phyloP scores from a whole-genome alignment of 2,113 vertebrate genomes.

The Thalassoma bifasciatum region DNA sequence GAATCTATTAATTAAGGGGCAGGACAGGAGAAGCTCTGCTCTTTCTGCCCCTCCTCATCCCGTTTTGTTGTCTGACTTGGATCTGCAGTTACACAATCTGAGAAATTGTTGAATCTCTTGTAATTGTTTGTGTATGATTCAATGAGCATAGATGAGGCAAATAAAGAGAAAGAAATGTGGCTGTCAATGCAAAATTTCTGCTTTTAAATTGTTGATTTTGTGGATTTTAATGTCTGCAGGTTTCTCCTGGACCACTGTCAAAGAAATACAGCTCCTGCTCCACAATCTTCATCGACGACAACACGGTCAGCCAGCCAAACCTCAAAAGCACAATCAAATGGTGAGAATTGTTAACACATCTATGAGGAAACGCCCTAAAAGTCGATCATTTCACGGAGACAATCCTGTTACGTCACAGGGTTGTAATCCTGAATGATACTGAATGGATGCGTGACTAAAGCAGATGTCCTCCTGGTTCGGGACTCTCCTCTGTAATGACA shows the following conservation, averaged over 20 bases:
- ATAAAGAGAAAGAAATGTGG: too few relatives aligned
- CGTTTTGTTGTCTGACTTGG: too few relatives aligned
- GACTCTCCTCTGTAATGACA: conserved; percentile 5
- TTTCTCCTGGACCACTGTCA: conserved; percentile 91
- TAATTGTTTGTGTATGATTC: too few relatives aligned
- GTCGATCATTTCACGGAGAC: conserved; percentile 17
- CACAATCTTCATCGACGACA: conserved; percentile 98
- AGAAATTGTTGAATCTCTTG: too few relatives aligned
- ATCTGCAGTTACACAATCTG: too few relatives aligned
- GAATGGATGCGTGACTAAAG: conserved; percentile 21
- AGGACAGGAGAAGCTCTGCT: too few relatives aligned
- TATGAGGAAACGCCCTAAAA: not conserved
- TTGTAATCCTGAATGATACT: conserved; percentile 48
- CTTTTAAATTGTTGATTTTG: not conserved
- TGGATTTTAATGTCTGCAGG: conserved; percentile 74
- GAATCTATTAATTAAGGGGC: too few relatives aligned
- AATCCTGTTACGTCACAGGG: conserved; percentile 34
- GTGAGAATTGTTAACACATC: conserved; percentile 82
- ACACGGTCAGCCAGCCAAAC: conserved; percentile 99
- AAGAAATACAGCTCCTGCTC: conserved; percentile 99
- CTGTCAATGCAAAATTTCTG: not conserved
- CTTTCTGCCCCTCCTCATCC: too few relatives aligned
- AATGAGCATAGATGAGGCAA: too few relatives aligned
- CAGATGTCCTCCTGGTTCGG: conserved; percentile 28
- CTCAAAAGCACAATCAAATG: conserved; percentile 99